Conservation (phyloP, 2,113 vertebrate species). For the Oryzias woworae region DNA sequence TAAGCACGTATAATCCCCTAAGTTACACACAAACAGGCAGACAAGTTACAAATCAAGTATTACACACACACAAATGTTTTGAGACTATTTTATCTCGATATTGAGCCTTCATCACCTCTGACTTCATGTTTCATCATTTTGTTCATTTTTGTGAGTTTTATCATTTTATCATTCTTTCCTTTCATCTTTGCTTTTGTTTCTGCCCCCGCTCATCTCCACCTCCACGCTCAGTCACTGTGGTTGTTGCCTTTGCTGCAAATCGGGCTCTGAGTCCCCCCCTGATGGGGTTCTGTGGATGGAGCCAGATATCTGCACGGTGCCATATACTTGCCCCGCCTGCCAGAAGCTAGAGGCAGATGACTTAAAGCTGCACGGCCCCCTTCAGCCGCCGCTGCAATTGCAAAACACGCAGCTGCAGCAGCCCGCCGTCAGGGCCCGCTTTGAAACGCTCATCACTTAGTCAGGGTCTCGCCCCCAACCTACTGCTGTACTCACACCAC, state of each 20-base stretch:
- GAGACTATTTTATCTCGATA: no score
- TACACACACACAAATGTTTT: no score
- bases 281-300: constrained; percentile 65
- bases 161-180: constrained; percentile 35
- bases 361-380: constrained; percentile 31
- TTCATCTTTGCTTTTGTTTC: constrained; percentile 22
- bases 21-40: no score
- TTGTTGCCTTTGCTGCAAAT: constrained; percentile 47
- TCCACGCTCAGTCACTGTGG: constrained; percentile 38
- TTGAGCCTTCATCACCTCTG: constrained; percentile 34
- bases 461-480: neutral
- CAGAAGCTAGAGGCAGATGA: constrained; percentile 62
- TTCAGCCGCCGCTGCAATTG: constrained; percentile 1
- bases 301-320: constrained; percentile 37
- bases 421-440: constrained; percentile 16
- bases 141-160: constrained; percentile 31
- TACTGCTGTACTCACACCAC: neutral
- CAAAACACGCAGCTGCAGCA: constrained; percentile 20
- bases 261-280: constrained; percentile 37
- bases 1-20: no score
- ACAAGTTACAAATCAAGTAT: no score
- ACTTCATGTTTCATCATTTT: constrained; percentile 19
- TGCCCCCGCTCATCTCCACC: constrained; percentile 1
- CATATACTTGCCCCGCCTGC: constrained; percentile 71
- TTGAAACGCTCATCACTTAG: constrained; percentile 70